Evolutionary conservation across 2,797 vertebrate species (phyloP).

Genomic region (Eremophila alpestris): DNA sequence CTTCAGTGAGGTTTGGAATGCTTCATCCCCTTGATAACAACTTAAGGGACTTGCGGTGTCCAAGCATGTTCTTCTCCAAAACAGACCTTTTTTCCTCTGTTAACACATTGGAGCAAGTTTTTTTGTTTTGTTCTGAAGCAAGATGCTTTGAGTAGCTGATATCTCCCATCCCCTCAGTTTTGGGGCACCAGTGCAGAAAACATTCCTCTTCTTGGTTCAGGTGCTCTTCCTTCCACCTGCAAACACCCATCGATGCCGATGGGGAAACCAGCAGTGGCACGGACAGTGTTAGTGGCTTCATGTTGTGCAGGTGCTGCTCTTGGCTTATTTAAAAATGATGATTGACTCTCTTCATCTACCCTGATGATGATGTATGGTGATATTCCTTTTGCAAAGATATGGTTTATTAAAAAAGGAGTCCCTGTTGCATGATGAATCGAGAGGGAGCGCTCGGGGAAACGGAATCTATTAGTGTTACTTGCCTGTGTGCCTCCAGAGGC

Average conservation of each 20-base stretch:
- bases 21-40: not conserved
- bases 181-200: not conserved
- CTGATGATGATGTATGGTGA: not conserved
- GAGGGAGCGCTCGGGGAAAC: not conserved
- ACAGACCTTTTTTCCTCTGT: not conserved
- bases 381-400: not conserved
- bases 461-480: not conserved
- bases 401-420: not conserved
- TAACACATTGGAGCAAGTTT: not conserved
- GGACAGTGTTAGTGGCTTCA: not conserved
- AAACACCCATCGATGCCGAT: rapidly evolving
- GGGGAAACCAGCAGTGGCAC: not conserved
- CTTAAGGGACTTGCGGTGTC: not conserved
- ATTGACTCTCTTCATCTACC: not conserved
- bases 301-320: not conserved
- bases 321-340: not conserved
- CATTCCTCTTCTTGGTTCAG: not conserved
- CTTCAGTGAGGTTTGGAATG: not conserved
- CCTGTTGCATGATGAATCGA: not conserved
- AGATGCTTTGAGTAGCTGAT: not conserved
- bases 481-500: not conserved
- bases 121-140: not conserved
- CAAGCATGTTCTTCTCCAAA: rapidly evolving
- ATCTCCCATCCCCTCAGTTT: not conserved
- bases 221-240: not conserved